Percentiles rank a stretch among this genome's conserved stretches.
Conservation (phyloP, 2,113 vertebrate genomes). For the Chionodraco myersi region DNA sequence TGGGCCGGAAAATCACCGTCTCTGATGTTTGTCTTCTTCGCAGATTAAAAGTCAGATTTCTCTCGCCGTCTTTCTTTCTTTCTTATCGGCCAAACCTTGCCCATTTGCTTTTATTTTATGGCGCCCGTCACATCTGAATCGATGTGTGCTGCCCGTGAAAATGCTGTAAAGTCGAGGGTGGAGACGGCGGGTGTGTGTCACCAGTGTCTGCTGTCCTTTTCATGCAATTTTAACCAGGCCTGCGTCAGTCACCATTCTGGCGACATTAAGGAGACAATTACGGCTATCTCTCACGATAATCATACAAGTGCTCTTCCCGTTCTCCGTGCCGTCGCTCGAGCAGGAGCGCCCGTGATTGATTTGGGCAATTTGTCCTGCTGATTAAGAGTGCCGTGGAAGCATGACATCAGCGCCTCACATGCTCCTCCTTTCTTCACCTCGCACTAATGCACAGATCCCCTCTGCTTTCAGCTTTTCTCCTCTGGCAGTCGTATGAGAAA, state of each 20-base stretch:
- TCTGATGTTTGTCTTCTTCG: slow-evolving; percentile 75
- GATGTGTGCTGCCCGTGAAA: slow-evolving; percentile 56
- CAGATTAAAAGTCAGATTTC: slow-evolving; percentile 74
- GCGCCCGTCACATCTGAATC: slow-evolving; percentile 67
- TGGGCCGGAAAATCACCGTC: slow-evolving; percentile 71
- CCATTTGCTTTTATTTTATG: slow-evolving; percentile 66
- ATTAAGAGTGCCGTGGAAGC: slow-evolving; percentile 79
- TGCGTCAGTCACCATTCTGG: slow-evolving; percentile 78
- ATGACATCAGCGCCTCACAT: slow-evolving; percentile 47
- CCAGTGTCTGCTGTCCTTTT: slow-evolving; percentile 61
- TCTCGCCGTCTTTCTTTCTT: slow-evolving; percentile 25
- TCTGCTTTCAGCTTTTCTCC: slow-evolving; percentile 46
- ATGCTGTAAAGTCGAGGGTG: slow-evolving; percentile 35
- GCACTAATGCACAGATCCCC: slow-evolving; percentile 2
- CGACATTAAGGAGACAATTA: slow-evolving; percentile 84
- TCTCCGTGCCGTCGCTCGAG: slow-evolving; percentile 60
- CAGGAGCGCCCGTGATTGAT: slow-evolving; percentile 83
- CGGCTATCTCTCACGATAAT: slow-evolving; percentile 85
- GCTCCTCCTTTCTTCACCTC: slow-evolving; percentile 42
- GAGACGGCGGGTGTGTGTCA: neutral
- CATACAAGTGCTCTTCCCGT: slow-evolving; percentile 80
- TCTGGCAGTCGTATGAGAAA: slow-evolving; percentile 9
- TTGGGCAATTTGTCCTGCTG: slow-evolving; percentile 85
- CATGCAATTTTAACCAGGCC: slow-evolving; percentile 73
- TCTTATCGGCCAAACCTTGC: slow-evolving; percentile 26